Evolutionary conservation across 2,888 invertebrate genomes (phyloP).

Genomic region (Acrobasis suavella): DNA sequence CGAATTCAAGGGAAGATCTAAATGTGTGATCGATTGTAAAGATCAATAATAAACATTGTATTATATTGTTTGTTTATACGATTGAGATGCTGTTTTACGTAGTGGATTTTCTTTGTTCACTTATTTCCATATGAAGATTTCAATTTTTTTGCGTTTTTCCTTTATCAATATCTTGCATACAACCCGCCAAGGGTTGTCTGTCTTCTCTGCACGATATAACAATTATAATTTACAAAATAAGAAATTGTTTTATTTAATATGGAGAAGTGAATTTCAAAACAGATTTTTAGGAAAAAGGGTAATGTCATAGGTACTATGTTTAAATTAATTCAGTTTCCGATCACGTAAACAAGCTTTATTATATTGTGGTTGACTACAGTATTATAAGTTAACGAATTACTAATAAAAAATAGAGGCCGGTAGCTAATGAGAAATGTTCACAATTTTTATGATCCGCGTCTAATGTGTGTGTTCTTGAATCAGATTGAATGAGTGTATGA

Average conservation of each 20-base stretch:
- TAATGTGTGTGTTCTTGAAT: conserved; percentile 53
- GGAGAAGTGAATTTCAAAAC: too few relatives aligned
- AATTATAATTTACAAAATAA: too few relatives aligned
- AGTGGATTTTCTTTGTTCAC: too few relatives aligned
- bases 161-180: too few relatives aligned
- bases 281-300: too few relatives aligned
- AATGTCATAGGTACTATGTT: neutral
- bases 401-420: conserved; percentile 44
- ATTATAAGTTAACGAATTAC: conserved; percentile 37
- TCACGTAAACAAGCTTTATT: conserved; percentile 18
- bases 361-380: conserved; percentile 12
- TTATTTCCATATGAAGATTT: too few relatives aligned
- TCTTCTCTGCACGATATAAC: too few relatives aligned
- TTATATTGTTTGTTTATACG: neutral
- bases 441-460: conserved; percentile 56
- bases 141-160: too few relatives aligned
- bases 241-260: too few relatives aligned
- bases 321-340: conserved; percentile 5
- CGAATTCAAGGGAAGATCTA: conserved; percentile 48
- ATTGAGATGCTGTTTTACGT: neutral
- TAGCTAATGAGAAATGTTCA: conserved; percentile 40
- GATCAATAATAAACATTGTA: neutral
- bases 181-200: too few relatives aligned
- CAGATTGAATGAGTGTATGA: conserved; percentile 36
- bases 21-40: conserved; percentile 24